phyloP scores from a whole-genome alignment of 2,888 invertebrate genomes.

The Rhagonycha lutea region DNA sequence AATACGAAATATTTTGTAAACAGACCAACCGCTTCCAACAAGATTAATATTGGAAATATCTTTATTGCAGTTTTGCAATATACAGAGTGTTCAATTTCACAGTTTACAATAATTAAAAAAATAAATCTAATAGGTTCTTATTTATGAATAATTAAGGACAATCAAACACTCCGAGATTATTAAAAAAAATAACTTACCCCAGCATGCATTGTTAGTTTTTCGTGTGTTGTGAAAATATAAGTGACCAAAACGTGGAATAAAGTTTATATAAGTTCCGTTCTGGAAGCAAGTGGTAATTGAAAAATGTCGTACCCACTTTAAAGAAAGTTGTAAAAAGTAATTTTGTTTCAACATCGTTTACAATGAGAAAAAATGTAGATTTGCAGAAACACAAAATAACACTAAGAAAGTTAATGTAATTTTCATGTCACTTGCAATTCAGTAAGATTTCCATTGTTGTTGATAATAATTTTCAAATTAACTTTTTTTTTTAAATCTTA shows the following conservation, averaged over 20 bases:
- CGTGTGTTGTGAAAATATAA: background rate
- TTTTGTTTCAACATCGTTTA: slow-evolving; percentile 1
- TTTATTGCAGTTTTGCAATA: background rate
- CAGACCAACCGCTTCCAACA: background rate
- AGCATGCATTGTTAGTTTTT: background rate
- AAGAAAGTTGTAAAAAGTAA: slow-evolving; percentile 9
- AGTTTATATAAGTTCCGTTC: background rate
- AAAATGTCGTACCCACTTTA: slow-evolving; percentile 9
- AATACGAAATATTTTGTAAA: background rate
- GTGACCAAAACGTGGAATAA: background rate
- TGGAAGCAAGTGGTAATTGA: slow-evolving; percentile 8
- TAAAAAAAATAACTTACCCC: background rate
- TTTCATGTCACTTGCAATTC: background rate
- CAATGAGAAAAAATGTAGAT: background rate
- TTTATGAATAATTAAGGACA: too few relatives aligned
- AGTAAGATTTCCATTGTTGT: background rate
- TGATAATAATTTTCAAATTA: background rate
- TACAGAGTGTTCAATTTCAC: background rate
- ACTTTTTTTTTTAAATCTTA: background rate
- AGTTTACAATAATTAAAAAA: too few relatives aligned
- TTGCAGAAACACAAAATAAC: background rate
- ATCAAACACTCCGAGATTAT: too few relatives aligned
- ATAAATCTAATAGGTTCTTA: too few relatives aligned
- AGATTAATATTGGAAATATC: background rate
- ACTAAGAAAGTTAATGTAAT: slow-evolving; percentile 1